Base-by-base conservation (phyloP, 1,140 invertebrate genomes). In the Daktulosphaira vitifoliae region DNA sequence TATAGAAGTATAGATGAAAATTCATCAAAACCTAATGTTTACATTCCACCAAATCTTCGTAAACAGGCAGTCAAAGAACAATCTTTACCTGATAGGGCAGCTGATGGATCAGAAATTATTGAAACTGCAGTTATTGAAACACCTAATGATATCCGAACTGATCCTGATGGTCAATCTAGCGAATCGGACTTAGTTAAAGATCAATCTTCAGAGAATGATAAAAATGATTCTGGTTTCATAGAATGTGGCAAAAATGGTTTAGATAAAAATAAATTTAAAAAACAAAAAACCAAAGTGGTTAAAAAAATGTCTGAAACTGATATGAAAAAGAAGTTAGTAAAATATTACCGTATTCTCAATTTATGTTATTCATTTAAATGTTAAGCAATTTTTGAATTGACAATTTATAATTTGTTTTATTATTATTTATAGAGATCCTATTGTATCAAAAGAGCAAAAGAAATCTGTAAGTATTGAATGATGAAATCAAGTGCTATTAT, bases 251-350 rank as follows among this genome's bases (percentile, higher is more conserved):
- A 39, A 11, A 39, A 54, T 39, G 22, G 33, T 39, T 54, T 20
- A 38, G 54, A 59, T 6, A 44, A 59, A 59, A 44, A 59, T 59
- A 59, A 59, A 59, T 6, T 38, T 7, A 59, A 59, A 46, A 59
- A 59, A 7, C n/a, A n/a, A n/a, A 59, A 59, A 11, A 20, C 54
- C 22, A 59, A 59, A 59, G 39, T 59, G 4, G 11, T 16, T 18
- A 59, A 59, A 46, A 44, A 44, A 26, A 4, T 59, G 42, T 23
- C 54, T 13, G 54, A 59, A 59, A 26, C 18, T 18, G 54, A 59
- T 42, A n/a, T 59, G 18, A 59, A 59, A 6, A 59, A 59, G 16
- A 59, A 59, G 54, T 59, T 42, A 44, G 54, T 46, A 23, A 39
- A 38, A 7, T 1, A n/a, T 39, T 39, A 38, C n/a, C 8, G 25